Conservation (phyloP, 2,113 vertebrate genomes). For the Heterotis niloticus region DNA sequence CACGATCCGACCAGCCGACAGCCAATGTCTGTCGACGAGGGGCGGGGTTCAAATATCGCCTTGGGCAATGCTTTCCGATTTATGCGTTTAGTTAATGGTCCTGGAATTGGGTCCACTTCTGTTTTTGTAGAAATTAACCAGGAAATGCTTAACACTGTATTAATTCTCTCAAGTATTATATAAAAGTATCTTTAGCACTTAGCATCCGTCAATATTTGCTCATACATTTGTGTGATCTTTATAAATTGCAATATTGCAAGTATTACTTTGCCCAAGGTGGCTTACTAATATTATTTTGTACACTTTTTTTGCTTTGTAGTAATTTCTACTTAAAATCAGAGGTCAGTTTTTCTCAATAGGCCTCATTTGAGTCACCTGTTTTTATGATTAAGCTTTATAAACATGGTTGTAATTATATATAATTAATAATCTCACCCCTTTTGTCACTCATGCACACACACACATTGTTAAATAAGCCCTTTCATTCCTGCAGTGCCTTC, state of each 20-base stretch:
- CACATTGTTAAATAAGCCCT: constrained; percentile 14
- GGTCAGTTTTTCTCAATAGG: too few relatives aligned
- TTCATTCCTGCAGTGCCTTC: constrained; percentile 53
- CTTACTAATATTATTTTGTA: not conserved
- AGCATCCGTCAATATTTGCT: not conserved
- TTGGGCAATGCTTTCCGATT: not conserved
- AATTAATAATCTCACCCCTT: constrained; percentile 7
- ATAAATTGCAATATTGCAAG: not conserved
- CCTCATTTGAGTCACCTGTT: not conserved
- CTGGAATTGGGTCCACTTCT: not conserved
- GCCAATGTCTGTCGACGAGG: not conserved
- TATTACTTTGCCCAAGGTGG: not conserved
- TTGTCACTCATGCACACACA: not conserved
- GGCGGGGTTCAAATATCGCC: not conserved
- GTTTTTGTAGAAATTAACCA: constrained; percentile 6
- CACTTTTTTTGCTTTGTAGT: not conserved
- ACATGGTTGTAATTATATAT: not conserved
- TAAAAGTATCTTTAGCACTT: too few relatives aligned
- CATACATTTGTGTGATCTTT: not conserved
- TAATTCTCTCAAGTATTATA: too few relatives aligned
- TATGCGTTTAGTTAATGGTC: not conserved
- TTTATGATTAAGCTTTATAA: not conserved
- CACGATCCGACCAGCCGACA: not conserved
- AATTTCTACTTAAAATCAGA: not conserved
- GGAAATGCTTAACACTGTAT: not conserved